Conservation (phyloP, 2,888 invertebrate species). For the Agriopis aurantiaria region DNA sequence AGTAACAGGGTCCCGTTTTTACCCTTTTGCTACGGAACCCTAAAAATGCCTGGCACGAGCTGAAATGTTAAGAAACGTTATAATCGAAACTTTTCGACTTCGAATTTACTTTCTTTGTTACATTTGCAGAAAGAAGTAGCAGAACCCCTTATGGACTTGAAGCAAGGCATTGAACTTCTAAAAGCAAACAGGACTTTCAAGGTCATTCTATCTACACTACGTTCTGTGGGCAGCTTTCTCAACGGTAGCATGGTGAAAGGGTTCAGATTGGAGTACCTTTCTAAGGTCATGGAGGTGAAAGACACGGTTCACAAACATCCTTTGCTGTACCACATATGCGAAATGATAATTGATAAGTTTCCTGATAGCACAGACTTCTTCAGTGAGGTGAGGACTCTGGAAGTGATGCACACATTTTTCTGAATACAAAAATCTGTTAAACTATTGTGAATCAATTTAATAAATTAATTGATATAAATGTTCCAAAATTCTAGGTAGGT, state of each 20-base stretch:
- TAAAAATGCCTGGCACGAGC: too few species aligned
- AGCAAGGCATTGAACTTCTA: slow-evolving; percentile 97
- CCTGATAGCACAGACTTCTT: slow-evolving; percentile 98
- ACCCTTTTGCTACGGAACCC: too few species aligned
- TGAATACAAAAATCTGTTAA: background rate
- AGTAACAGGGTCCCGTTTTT: too few species aligned
- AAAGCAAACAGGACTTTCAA: slow-evolving; percentile 97
- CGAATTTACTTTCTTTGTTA: background rate
- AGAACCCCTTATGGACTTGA: slow-evolving; percentile 99
- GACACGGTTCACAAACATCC: slow-evolving; percentile 99
- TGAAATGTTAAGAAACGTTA: too few species aligned
- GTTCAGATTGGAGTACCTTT: slow-evolving; percentile 98
- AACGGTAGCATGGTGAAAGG: slow-evolving; percentile 97
- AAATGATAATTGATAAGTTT: slow-evolving; percentile 98
- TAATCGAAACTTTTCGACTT: too few species aligned
- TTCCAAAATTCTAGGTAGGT: slow-evolving; percentile 88
- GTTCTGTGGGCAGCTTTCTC: slow-evolving; percentile 98
- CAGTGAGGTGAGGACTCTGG: slow-evolving; percentile 91
- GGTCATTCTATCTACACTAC: slow-evolving; percentile 96
- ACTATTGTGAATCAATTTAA: background rate
- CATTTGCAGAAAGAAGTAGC: slow-evolving; percentile 94
- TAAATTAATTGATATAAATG: background rate
- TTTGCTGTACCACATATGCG: slow-evolving; percentile 97
- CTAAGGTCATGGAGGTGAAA: slow-evolving; percentile 99
- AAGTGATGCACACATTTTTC: slow-evolving; percentile 17